Evolutionary conservation across 2,888 invertebrate genomes (phyloP).

Genomic region (Meloe dianella): DNA sequence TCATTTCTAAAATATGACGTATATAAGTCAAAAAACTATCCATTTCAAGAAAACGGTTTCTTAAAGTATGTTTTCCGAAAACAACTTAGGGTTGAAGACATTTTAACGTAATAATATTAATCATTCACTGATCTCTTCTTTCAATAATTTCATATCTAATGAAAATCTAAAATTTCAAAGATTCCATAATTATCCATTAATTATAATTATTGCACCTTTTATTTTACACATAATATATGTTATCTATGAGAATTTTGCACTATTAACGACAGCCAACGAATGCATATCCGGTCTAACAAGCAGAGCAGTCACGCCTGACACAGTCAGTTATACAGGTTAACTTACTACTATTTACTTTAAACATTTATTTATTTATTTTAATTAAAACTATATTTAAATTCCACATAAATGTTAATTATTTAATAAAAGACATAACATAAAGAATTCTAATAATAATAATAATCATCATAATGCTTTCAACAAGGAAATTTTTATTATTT

Average conservation of each 20-base stretch:
- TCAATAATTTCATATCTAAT: neutral
- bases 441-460: too few species aligned
- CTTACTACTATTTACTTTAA: constrained; percentile 38
- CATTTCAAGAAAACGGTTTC: too few species aligned
- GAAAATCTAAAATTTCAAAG: neutral
- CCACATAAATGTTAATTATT: constrained; percentile 16
- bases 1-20: too few species aligned
- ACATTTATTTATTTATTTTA: constrained; percentile 21
- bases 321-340: constrained; percentile 56
- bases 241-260: constrained; percentile 30
- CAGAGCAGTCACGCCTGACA: constrained; percentile 55
- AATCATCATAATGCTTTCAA: constrained; percentile 21
- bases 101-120: neutral
- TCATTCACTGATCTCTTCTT: neutral
- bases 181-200: constrained; percentile 2
- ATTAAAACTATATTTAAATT: too few species aligned
- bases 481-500: constrained; percentile 30
- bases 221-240: constrained; percentile 4
- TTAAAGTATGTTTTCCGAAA: too few species aligned
- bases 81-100: neutral
- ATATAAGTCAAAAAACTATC: too few species aligned
- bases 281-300: constrained; percentile 55
- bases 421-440: neutral
- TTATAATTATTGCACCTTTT: neutral
- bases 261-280: constrained; percentile 43